phyloP scores from a whole-genome alignment of 2,888 invertebrate genomes.

The Iphiclides podalirius region DNA sequence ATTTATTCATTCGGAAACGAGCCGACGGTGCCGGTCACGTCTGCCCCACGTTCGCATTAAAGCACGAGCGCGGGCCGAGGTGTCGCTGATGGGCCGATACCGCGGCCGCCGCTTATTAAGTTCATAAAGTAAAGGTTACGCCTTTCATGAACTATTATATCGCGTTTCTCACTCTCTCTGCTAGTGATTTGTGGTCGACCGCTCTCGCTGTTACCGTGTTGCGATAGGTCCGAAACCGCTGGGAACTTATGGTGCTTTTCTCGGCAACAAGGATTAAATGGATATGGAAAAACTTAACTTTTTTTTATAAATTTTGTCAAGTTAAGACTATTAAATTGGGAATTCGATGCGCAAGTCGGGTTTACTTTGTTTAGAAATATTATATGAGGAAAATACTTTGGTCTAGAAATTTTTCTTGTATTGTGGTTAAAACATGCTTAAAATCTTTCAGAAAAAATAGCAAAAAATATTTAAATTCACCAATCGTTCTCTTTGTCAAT shows the following conservation, averaged over 20 bases:
- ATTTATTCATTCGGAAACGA: constrained; percentile 73
- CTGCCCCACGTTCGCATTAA: constrained; percentile 48
- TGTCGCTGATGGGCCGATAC: constrained; percentile 52
- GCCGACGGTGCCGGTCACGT: constrained; percentile 60
- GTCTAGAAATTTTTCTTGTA: no score
- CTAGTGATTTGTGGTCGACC: constrained; percentile 15
- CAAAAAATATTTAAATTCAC: no score
- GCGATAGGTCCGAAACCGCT: not conserved
- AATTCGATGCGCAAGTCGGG: no score
- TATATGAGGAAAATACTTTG: no score
- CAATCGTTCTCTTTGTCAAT: no score
- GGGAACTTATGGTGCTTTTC: not conserved
- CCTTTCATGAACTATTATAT: constrained; percentile 35
- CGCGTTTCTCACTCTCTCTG: constrained; percentile 26
- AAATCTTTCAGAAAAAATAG: no score
- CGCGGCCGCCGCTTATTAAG: constrained; percentile 34
- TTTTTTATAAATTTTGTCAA: no score
- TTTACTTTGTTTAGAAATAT: no score
- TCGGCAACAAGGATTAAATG: no score
- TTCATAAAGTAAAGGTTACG: constrained; percentile 40
- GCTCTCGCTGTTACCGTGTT: constrained; percentile 10
- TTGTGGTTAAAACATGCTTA: no score
- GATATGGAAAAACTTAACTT: no score
- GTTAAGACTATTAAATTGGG: no score
- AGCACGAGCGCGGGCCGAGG: constrained; percentile 49